Conservation (phyloP, 92 coral and sea anemone species). For the Nematostella vectensis region DNA sequence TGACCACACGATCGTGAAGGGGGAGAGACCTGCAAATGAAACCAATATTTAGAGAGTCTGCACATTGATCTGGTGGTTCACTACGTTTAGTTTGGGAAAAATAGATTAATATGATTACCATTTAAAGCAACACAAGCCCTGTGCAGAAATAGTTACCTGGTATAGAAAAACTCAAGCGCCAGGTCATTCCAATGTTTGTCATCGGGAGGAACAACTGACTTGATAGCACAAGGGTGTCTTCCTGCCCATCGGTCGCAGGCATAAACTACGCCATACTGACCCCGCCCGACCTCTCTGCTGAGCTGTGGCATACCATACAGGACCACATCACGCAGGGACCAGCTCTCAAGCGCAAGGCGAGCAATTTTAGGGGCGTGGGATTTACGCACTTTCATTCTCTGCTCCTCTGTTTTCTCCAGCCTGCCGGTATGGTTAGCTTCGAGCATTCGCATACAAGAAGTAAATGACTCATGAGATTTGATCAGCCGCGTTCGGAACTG, state of each 20-base stretch:
- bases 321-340: constrained; percentile 87
- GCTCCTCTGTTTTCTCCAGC: constrained; percentile 85
- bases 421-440: constrained; percentile 87
- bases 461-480: constrained; percentile 89
- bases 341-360: constrained; percentile 90
- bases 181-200: constrained; percentile 99
- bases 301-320: constrained; percentile 94
- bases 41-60: too few relatives aligned
- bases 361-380: constrained; percentile 93
- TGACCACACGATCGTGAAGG: constrained; percentile 75
- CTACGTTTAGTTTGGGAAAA: background rate
- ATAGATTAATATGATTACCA: too few relatives aligned
- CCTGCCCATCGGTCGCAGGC: constrained; percentile 98
- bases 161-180: constrained; percentile 90
- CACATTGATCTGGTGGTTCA: background rate
- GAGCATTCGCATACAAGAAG: constrained; percentile 63
- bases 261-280: constrained; percentile 98
- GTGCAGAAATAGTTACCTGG: constrained; percentile 42
- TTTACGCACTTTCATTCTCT: constrained; percentile 83
- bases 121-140: too few relatives aligned
- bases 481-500: constrained; percentile 84
- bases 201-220: constrained; percentile 99
- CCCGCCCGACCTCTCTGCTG: constrained; percentile 97
- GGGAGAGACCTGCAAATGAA: constrained; percentile 56
- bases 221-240: constrained; percentile 92